phyloP scores from a whole-genome alignment of 2,888 invertebrate species.

The Oxystoma pomonae region DNA sequence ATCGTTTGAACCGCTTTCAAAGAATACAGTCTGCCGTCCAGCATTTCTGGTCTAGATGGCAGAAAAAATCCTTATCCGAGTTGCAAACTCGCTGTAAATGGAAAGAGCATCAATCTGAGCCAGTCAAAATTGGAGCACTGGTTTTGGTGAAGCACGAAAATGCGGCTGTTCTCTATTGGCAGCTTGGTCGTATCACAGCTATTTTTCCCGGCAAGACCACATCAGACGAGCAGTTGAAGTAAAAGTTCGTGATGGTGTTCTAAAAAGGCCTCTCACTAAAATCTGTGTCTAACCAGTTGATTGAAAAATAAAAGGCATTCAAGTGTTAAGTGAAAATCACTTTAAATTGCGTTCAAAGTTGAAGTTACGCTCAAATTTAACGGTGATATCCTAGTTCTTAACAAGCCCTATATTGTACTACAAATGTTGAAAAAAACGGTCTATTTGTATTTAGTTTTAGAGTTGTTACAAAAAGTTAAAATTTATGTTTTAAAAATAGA shows the following conservation, averaged over 20 bases:
- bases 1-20: conserved; percentile 15
- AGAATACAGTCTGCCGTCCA: conserved; percentile 15
- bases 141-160: conserved; percentile 15
- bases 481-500: too few species aligned
- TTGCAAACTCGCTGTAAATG: conserved; percentile 23
- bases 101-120: conserved; percentile 3
- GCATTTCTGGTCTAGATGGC: conserved; percentile 21
- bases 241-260: conserved; percentile 9
- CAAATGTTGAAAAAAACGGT: too few species aligned
- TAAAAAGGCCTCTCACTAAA: conserved; percentile 13
- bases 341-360: neutral
- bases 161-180: conserved; percentile 19
- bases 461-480: too few species aligned
- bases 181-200: conserved; percentile 17
- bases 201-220: conserved; percentile 22
- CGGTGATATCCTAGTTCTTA: neutral
- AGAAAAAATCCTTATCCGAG: conserved; percentile 21
- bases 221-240: conserved; percentile 20
- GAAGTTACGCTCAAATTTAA: neutral
- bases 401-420: too few species aligned
- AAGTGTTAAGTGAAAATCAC: neutral
- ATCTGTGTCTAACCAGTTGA: conserved; percentile 16
- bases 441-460: too few species aligned
- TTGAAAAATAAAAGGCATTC: neutral
- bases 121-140: conserved; percentile 11